phyloP scores from a whole-genome alignment of 2,113 vertebrate genomes.

The Marcusenius ussheri region DNA sequence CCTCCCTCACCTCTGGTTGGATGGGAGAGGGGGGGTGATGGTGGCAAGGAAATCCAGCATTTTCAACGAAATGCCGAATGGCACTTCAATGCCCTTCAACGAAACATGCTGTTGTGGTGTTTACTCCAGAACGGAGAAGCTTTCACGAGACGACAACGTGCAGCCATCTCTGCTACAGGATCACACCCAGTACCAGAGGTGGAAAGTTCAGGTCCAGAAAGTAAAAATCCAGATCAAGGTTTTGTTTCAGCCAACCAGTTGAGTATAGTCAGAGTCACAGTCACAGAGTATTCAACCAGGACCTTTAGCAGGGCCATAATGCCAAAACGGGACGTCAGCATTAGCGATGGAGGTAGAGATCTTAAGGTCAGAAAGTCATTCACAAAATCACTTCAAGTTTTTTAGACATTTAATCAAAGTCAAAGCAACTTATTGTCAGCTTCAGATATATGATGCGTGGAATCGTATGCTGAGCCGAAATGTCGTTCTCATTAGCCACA shows the following conservation, averaged over 20 bases:
- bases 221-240: background rate
- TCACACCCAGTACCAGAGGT: no score
- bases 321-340: background rate
- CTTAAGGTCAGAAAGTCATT: background rate
- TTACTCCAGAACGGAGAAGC: background rate
- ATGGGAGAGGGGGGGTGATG: constrained; percentile 9
- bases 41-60: background rate
- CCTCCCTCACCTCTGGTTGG: constrained; percentile 26
- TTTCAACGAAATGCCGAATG: background rate
- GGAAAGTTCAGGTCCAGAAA: background rate
- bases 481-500: no score
- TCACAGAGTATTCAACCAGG: background rate
- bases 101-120: background rate
- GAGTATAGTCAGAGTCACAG: background rate
- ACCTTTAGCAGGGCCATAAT: background rate
- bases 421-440: background rate
- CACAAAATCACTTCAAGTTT: background rate
- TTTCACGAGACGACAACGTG: background rate
- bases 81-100: background rate
- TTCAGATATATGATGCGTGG: background rate
- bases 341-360: background rate
- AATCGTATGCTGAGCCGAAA: background rate
- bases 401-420: background rate
- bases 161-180: background rate
- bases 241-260: background rate